phyloP scores from a whole-genome alignment of 2,113 vertebrate genomes.

The Arenaria interpres region DNA sequence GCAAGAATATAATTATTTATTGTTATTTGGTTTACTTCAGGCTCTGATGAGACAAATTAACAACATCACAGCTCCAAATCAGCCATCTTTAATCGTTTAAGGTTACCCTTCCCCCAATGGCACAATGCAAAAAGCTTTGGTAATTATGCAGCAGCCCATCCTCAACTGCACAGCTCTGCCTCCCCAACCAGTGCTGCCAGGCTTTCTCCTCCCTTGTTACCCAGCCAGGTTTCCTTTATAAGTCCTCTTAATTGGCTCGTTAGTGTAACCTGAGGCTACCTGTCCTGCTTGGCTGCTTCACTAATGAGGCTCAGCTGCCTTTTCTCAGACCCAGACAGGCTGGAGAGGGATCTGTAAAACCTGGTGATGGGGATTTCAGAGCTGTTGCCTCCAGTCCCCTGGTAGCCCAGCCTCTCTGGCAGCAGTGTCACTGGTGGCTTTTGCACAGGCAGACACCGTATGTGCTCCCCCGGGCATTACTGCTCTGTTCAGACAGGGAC shows the following conservation, averaged over 20 bases:
- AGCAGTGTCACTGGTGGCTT: neutral
- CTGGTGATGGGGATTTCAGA: neutral
- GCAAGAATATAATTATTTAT: neutral
- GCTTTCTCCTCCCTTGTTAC: neutral
- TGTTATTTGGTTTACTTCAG: neutral
- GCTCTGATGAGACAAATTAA: neutral
- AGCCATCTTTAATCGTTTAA: neutral
- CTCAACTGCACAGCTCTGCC: neutral
- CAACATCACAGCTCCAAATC: neutral
- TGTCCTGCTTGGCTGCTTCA: slow-evolving; percentile 51
- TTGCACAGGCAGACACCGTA: neutral
- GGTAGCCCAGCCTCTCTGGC: neutral
- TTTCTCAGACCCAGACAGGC: neutral
- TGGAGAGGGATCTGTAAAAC: slow-evolving; percentile 13
- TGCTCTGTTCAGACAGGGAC: neutral
- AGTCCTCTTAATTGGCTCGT: slow-evolving; percentile 42
- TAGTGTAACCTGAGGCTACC: slow-evolving; percentile 52
- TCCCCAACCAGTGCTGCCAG: neutral
- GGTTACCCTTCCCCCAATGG: neutral
- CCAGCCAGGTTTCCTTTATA: slow-evolving; percentile 9
- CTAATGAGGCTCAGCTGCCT: slow-evolving; percentile 49
- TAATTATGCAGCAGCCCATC: neutral
- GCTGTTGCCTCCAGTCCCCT: neutral
- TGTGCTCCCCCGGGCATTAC: fast-evolving
- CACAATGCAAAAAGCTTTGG: neutral